Evolutionary conservation across 2,888 invertebrate genomes (phyloP), one percentile per base, ranked within the genome.

Genomic region (Argyresthia goedartella): DNA sequence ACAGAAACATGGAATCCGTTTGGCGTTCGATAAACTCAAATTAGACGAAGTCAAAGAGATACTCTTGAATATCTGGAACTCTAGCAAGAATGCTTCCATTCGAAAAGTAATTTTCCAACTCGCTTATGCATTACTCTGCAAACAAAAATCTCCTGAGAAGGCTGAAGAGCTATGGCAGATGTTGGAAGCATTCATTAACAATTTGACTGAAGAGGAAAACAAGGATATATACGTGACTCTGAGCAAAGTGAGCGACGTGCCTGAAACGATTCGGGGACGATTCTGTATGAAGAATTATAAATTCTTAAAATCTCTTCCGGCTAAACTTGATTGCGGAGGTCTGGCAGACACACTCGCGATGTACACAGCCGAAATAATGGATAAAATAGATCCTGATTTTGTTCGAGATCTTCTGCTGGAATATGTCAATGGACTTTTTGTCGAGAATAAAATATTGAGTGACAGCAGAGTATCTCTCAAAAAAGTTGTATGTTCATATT

Each of bases 1-100:
- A 39, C 80, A 80, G 58, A 81, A 81, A 58, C 78, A 79, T 57
- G 76, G 73, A 0, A 71, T 80, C 48, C 68, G 77, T 39, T 55
- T 76, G 39, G 72, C 73, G 33, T 73, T 71, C 54, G 54, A 50
- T 7, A 76, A 73, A 55, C 57, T 79, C 15, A 60, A 67, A 51
- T 58, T 63, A 10, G 58, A 65, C 11, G 66, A 67, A 45, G 54
- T 74, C 7, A 65, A 65, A 59, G 55, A 62, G 54, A 57, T 71
- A 53, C 71, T 78, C 53, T 58, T 60, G 8, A 59, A 67, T 52
- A 59, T 70, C 39, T 79, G 80, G 77, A 65, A 68, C 49, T 56
- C 60, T 4, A 64, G 69, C 13, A 73, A 76, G 62, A 78, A 79
- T 56, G 57, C 63, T n/a, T 71, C 69, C 43, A 76, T 81, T 15